Evolutionary conservation across 2,797 vertebrate species (phyloP), one percentile per base, ranked within the genome.

Genomic region (Danio aesculapii): DNA sequence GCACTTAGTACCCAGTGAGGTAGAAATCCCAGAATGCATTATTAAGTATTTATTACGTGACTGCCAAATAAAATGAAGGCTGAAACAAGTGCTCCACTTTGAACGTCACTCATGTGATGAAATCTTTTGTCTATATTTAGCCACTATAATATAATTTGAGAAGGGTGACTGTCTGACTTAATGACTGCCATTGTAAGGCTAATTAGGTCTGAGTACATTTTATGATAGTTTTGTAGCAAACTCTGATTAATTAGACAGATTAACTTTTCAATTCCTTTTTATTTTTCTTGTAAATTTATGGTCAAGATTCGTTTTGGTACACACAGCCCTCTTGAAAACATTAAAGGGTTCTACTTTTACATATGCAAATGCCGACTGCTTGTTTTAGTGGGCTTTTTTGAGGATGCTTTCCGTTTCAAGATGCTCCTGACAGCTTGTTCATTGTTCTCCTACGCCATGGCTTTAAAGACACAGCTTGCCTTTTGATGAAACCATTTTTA

Each of bases 401-500:
- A 86, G 87, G 86, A 81, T 80, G 80, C 63, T 71, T 92, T 90
- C 91, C 1, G 83, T 85, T 80, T 88, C 84, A 84, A 86, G 82
- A 85, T 17, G 81, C 85, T 88, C 77, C 87, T 87, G 88, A 91
- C 86, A 84, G 87, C 84, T 86, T 79, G 86, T 87, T 87, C 88
- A 89, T 89, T 90, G 87, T 90, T 86, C 82, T 86, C 80, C 82
- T 87, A 87, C 87, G 87, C 88, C 86, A 84, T 78, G 58, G 82
- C 81, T 83, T 83, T 86, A 88, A 87, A 79, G 83, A 88, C 90
- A 87, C 87, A 92, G 86, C 88, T 91, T 90, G 85, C 85, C 81
- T 73, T 69, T 66, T 83, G 86, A 83, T 88, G 86, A 88, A 81
- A 57, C 19, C 0, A 21, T 53, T 53, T 58, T 47, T 11, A 19